These are phyloP conservation scores for Xylota segnis DNA, from an alignment of 2,888 invertebrate genomes.

Conservation along the genomic window DNA sequence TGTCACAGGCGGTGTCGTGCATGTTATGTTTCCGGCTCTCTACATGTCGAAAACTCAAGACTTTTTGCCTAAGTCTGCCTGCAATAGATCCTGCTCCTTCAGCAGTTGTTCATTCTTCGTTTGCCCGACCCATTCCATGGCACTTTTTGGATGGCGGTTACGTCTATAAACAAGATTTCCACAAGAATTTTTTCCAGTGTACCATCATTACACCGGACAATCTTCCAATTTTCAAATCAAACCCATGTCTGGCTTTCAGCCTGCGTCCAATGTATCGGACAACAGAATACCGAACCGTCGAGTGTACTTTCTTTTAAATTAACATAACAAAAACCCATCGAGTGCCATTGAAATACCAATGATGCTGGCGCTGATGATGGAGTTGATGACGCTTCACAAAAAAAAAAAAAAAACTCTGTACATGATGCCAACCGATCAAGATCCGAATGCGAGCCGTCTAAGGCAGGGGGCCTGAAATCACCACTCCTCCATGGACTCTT, in stretches of 20 bases:
- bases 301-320: constrained; percentile 64
- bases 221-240: constrained; percentile 45
- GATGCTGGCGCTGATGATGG: constrained; percentile 52
- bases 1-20: no score
- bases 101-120: no score
- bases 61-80: no score
- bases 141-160: no score
- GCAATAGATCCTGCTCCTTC: no score
- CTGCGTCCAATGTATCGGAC: constrained; percentile 17
- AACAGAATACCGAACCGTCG: constrained; percentile 31
- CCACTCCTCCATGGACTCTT: constrained; percentile 19
- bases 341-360: constrained; percentile 51
- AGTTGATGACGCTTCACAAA: constrained; percentile 48
- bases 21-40: no score
- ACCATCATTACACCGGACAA: neutral
- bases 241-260: constrained; percentile 32
- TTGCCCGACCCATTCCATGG: no score
- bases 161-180: no score
- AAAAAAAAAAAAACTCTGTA: neutral
- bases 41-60: no score
- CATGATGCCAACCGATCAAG: constrained; percentile 14
- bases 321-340: constrained; percentile 58
- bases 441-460: neutral
- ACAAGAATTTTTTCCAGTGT: constrained; percentile 16
- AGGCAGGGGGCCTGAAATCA: constrained; percentile 16